These are phyloP conservation scores for Ia io DNA, from an alignment of 2,113 vertebrate genomes.

Conservation along the genomic window DNA sequence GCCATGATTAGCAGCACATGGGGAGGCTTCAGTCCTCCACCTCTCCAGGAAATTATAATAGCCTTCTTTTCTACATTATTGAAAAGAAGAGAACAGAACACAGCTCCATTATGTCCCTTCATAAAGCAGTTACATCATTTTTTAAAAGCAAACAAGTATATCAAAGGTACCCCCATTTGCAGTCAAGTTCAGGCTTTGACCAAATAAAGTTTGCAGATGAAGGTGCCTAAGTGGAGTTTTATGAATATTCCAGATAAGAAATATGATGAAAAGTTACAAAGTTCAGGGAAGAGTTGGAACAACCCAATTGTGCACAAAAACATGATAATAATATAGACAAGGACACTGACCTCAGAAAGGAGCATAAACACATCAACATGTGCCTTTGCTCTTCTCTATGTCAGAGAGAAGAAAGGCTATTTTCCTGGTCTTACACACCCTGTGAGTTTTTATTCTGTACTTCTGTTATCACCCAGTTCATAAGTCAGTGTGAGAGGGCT, in stretches of 20 bases:
- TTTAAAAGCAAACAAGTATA: not conserved
- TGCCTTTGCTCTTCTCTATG: not conserved
- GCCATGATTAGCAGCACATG: not conserved
- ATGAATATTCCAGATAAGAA: not conserved
- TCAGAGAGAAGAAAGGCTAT: not conserved
- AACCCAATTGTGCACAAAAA: not conserved
- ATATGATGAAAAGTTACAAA: constrained; percentile 3
- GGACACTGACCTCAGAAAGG: not conserved
- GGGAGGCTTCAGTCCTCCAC: constrained; percentile 44
- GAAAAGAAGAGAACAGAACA: constrained; percentile 50
- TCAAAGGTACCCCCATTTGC: not conserved
- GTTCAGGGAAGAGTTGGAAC: constrained; percentile 23
- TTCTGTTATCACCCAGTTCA: not conserved
- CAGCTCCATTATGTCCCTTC: constrained; percentile 1
- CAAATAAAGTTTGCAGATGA: not conserved
- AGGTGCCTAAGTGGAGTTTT: not conserved
- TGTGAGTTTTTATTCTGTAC: not conserved
- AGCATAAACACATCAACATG: not conserved
- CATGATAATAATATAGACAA: not conserved
- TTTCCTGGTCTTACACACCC: not conserved
- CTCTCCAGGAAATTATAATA: constrained; percentile 51
- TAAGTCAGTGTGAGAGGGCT: not conserved
- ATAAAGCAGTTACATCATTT: not conserved
- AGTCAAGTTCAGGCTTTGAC: not conserved
- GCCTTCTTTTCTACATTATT: constrained; percentile 30